Conservation (phyloP, 2,888 invertebrate species). For the Deroplatys truncata region DNA sequence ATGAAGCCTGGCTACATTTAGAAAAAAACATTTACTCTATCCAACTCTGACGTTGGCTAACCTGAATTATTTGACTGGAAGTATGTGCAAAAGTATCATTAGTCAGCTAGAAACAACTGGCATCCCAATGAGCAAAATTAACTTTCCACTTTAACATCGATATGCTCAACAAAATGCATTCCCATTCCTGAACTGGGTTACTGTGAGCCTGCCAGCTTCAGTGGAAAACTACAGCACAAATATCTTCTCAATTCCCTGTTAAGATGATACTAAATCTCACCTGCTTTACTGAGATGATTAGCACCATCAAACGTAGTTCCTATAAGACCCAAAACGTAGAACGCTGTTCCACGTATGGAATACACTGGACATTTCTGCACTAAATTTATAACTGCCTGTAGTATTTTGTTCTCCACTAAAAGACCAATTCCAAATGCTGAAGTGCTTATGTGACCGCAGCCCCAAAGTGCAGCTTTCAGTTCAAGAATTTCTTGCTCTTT, state of each 20-base stretch:
- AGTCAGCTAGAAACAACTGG: too few species aligned
- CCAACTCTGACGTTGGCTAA: too few species aligned
- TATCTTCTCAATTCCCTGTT: background rate
- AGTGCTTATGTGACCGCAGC: slow-evolving; percentile 74
- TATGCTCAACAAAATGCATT: too few species aligned
- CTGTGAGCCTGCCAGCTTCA: too few species aligned
- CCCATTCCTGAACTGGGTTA: too few species aligned
- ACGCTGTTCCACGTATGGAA: slow-evolving; percentile 84
- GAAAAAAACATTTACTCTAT: too few species aligned
- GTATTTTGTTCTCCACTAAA: slow-evolving; percentile 56
- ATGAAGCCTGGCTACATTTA: too few species aligned
- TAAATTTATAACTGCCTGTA: slow-evolving; percentile 53
- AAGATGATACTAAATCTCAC: slow-evolving; percentile 3
- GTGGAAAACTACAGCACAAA: too few species aligned
- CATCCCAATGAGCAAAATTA: too few species aligned
- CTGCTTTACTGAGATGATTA: slow-evolving; percentile 38
- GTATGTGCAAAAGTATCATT: too few species aligned
- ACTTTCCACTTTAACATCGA: too few species aligned
- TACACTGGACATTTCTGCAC: slow-evolving; percentile 80
- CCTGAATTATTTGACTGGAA: too few species aligned
- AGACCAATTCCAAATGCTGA: slow-evolving; percentile 72
- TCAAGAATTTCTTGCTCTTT: slow-evolving; percentile 68
- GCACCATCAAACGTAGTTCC: slow-evolving; percentile 81
- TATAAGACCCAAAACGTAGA: slow-evolving; percentile 81
- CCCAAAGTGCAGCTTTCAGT: slow-evolving; percentile 88